Conservation (phyloP, 37 sponge, comb jelly and placozoan species). For the Aplysina aerophoba region DNA sequence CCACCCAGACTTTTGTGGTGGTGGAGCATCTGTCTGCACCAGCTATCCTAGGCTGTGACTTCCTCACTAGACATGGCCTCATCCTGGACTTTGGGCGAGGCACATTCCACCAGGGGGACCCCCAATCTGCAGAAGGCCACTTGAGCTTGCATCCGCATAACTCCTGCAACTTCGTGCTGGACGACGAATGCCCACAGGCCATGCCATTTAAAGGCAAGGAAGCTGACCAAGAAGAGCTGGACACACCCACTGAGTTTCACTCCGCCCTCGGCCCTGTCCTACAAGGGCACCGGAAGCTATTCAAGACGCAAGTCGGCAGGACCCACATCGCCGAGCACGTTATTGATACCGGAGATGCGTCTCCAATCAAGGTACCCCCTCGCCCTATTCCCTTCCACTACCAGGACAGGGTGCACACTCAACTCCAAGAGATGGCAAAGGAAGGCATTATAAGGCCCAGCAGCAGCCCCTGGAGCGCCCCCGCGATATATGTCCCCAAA, state of each 20-base stretch:
- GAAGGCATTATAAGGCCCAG: not conserved
- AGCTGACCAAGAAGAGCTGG: not conserved
- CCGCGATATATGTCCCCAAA: not conserved
- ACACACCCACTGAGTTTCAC: conserved; percentile 6
- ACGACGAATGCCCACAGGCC: conserved; percentile 1
- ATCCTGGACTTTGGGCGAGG: not conserved
- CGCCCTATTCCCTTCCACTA: conserved; percentile 27
- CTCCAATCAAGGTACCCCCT: conserved; percentile 17
- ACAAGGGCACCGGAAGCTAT: not conserved
- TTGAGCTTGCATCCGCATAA: not conserved
- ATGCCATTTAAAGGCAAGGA: not conserved
- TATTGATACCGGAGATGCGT: not conserved
- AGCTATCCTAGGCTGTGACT: conserved; percentile 8
- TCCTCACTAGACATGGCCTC: conserved; percentile 11
- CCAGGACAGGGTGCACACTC: not conserved
- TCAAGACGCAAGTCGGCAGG: not conserved
- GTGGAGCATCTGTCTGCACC: conserved; percentile 18
- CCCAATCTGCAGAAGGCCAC: not conserved
- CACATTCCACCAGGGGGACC: not conserved
- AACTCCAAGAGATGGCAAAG: not conserved
- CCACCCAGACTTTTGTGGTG: not conserved
- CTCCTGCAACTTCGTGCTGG: conserved; percentile 1
- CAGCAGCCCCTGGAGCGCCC: not conserved
- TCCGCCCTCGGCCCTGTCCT: not conserved
- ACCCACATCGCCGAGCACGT: conserved; percentile 3